A percentile compares a stretch with the other conserved stretches of the same genome.
Evolutionary conservation across 1,140 invertebrate species (phyloP).

Genomic region (Tetramorium parvispinum): DNA sequence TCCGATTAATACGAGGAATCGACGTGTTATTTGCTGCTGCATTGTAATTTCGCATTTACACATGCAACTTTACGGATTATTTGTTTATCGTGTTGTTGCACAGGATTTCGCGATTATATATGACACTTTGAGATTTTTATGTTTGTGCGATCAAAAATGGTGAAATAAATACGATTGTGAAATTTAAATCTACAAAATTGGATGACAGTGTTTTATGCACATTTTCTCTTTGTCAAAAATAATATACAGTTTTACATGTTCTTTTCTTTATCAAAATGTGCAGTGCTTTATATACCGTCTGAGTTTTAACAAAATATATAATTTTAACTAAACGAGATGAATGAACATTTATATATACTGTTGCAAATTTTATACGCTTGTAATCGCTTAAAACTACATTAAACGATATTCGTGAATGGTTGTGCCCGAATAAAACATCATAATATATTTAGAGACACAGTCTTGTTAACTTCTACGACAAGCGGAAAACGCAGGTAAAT

Average conservation of each 20-base stretch:
- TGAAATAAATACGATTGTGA: not conserved
- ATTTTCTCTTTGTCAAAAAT: not conserved
- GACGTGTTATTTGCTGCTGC: not conserved
- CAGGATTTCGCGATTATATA: slow-evolving; percentile 4
- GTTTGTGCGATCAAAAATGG: not conserved
- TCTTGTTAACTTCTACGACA: slow-evolving; percentile 38
- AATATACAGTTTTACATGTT: not conserved
- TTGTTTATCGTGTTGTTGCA: not conserved
- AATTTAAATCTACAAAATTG: slow-evolving; percentile 13
- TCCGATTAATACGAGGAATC: slow-evolving; percentile 26
- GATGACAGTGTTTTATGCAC: not conserved
- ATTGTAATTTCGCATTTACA: not conserved
- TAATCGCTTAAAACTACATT: slow-evolving; percentile 18
- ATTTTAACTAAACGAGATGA: not conserved
- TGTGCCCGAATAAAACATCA: not conserved
- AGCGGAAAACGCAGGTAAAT: slow-evolving; percentile 53
- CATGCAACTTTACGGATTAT: not conserved
- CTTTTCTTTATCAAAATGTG: not conserved
- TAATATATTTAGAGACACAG: slow-evolving; percentile 35
- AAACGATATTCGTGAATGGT: slow-evolving; percentile 22
- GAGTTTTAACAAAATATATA: not conserved
- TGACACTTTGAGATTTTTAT: slow-evolving; percentile 11
- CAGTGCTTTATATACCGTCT: not conserved
- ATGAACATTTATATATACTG: not conserved
- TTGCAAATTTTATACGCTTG: not conserved